These are phyloP conservation scores for Drosophila obscura DNA, from an alignment of 1,140 invertebrate genomes.

Conservation along the genomic window DNA sequence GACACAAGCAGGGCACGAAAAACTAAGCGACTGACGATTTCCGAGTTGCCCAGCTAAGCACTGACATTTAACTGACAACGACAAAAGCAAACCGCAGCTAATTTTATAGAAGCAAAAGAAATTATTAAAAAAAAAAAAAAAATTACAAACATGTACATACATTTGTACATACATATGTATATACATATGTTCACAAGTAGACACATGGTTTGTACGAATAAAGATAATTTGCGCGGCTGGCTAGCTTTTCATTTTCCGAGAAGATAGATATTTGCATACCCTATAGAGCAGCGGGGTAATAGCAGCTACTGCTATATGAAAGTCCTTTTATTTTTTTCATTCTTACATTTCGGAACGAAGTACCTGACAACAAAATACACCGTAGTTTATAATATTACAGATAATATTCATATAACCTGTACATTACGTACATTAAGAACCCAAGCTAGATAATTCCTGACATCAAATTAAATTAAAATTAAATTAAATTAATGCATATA, in stretches of 20 bases:
- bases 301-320: too few species aligned
- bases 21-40: constrained; percentile 33
- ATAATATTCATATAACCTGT: too few species aligned
- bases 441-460: too few species aligned
- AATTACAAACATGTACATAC: constrained; percentile 25
- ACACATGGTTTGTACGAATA: constrained; percentile 38
- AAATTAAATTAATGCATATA: too few species aligned
- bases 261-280: constrained; percentile 44
- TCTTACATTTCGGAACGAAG: too few species aligned
- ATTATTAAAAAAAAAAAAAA: constrained; percentile 44
- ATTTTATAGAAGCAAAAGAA: constrained; percentile 50
- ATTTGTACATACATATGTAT: constrained; percentile 4
- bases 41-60: constrained; percentile 52
- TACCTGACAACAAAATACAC: too few species aligned
- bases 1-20: neutral
- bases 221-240: constrained; percentile 55
- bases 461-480: too few species aligned
- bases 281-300: constrained; percentile 15
- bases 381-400: too few species aligned
- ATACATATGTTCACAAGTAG: constrained; percentile 3
- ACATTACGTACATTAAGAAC: too few species aligned
- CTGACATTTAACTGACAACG: constrained; percentile 62
- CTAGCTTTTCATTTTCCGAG: constrained; percentile 18
- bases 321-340: too few species aligned
- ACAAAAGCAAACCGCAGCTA: constrained; percentile 55